Conservation (phyloP, 53 echinoderm and acorn worm species). For the Mesocentrotus franciscanus region DNA sequence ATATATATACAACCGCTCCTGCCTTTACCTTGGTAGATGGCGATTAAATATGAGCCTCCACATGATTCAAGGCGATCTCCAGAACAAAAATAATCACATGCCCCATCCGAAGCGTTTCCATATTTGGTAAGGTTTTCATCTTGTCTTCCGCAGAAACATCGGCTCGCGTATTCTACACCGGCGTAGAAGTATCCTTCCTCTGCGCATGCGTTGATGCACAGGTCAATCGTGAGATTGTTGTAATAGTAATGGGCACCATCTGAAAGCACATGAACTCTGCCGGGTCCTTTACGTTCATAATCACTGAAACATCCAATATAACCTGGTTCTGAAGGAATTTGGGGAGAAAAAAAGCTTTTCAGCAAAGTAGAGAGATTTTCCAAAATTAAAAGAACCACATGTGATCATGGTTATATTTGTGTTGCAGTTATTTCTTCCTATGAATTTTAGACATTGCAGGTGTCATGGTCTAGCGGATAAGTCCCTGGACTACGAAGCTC, state of each 20-base stretch:
- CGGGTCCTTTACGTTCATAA: not conserved
- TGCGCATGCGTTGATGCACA: not conserved
- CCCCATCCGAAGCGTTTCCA: not conserved
- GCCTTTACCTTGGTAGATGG: not conserved
- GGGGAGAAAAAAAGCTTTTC: no score
- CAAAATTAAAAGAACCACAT: no score
- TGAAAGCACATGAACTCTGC: not conserved
- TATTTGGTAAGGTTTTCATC: not conserved
- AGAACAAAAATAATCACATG: not conserved
- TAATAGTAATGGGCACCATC: not conserved
- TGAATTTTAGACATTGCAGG: no score
- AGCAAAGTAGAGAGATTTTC: no score
- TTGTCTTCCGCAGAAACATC: not conserved
- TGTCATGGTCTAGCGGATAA: no score
- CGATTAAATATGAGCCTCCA: not conserved
- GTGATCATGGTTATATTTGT: no score
- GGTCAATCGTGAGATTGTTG: not conserved
- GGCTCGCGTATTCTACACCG: not conserved
- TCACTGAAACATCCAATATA: not conserved
- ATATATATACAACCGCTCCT: no score
- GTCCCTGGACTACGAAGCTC: no score
- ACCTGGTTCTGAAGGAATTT: not conserved
- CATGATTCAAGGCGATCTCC: not conserved
- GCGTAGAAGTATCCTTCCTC: not conserved
- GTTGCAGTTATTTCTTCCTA: no score